Conservation (phyloP, 2,888 invertebrate genomes). For the Exocentrus adspersus region DNA sequence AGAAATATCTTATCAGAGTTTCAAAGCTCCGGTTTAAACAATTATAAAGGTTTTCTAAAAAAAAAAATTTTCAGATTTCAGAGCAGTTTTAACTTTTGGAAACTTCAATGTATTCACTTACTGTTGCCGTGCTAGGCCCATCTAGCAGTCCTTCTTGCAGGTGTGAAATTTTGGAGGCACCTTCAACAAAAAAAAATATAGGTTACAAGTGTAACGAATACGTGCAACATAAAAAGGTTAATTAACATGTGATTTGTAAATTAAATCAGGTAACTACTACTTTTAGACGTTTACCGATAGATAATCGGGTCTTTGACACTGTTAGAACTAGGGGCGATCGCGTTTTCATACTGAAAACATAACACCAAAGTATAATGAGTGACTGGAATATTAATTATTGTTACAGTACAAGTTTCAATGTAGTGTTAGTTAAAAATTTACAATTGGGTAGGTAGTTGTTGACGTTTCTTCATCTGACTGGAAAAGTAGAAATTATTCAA, state of each 20-base stretch:
- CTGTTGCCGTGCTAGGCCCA: conserved; percentile 9
- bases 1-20: no score
- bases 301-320: conserved; percentile 1
- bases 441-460: no score
- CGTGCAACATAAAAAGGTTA: not conserved
- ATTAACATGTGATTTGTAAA: not conserved
- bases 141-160: conserved; percentile 15
- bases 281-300: no score
- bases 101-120: not conserved
- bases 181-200: conserved; percentile 15
- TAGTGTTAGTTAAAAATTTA: no score
- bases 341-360: not conserved
- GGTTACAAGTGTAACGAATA: not conserved
- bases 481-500: no score
- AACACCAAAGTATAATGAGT: not conserved
- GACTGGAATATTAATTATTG: not conserved
- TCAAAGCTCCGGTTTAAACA: no score
- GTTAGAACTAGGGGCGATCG: not conserved
- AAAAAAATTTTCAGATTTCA: no score
- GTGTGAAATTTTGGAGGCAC: conserved; percentile 16
- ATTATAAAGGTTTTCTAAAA: no score
- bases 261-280: conserved; percentile 1
- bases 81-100: no score
- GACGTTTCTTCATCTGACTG: no score
- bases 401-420: no score